phyloP scores from a whole-genome alignment of 1,140 invertebrate genomes.

The Psix sp. region DNA sequence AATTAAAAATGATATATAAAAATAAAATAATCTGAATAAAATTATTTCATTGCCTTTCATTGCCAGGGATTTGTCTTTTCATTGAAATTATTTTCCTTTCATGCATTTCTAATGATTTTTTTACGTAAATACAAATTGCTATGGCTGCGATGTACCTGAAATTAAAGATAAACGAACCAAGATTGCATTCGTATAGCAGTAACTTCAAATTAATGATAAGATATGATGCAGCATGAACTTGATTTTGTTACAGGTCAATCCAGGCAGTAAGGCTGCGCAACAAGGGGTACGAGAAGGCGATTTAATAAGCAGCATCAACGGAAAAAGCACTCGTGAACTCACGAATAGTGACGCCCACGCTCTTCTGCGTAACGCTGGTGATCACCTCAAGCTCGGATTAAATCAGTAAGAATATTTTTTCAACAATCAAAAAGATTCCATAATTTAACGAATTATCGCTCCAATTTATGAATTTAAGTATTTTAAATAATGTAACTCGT shows the following conservation, averaged over 20 bases:
- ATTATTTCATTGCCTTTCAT: no score
- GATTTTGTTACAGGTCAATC: slow-evolving; percentile 84
- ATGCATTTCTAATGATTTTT: no score
- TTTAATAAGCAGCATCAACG: slow-evolving; percentile 88
- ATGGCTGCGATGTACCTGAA: no score
- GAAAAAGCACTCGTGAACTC: slow-evolving; percentile 81
- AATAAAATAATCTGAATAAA: no score
- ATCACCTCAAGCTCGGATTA: slow-evolving; percentile 83
- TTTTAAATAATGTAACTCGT: not conserved
- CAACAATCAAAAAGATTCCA: slow-evolving; percentile 48
- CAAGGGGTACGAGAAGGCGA: slow-evolving; percentile 88
- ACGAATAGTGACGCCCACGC: slow-evolving; percentile 86
- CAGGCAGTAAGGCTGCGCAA: slow-evolving; percentile 86
- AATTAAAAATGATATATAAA: no score
- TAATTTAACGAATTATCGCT: no score
- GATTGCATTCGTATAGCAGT: no score
- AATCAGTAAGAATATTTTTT: slow-evolving; percentile 82
- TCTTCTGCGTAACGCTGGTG: slow-evolving; percentile 83
- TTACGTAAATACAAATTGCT: no score
- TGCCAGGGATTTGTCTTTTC: no score
- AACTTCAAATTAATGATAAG: slow-evolving; percentile 18
- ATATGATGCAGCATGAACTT: slow-evolving; percentile 24
- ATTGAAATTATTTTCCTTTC: no score
- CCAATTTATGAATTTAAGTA: no score
- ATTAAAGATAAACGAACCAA: no score